These are phyloP conservation scores for Octopus bimaculoides DNA, from an alignment of 1,140 invertebrate genomes.

Conservation along the genomic window DNA sequence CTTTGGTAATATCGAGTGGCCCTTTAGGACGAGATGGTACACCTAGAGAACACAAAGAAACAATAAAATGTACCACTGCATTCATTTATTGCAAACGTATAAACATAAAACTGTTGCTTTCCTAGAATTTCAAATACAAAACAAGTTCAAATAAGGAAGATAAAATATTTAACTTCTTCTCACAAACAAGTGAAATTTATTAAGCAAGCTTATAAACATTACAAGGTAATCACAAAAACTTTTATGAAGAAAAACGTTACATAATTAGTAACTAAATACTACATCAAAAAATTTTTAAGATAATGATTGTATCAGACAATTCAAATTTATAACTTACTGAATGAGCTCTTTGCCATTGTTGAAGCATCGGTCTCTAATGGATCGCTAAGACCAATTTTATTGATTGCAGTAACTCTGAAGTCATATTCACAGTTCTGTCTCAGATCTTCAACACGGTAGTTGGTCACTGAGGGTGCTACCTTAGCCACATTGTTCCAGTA, in stretches of 20 bases:
- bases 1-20: slow-evolving; percentile 31
- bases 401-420: slow-evolving; percentile 93
- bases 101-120: no score
- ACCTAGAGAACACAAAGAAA: slow-evolving; percentile 16
- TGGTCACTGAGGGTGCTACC: slow-evolving; percentile 32
- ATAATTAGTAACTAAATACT: no score
- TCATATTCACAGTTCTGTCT: slow-evolving; percentile 87
- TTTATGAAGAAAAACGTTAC: no score
- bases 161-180: no score
- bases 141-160: no score
- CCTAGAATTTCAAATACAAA: no score
- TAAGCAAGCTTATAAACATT: no score
- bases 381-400: slow-evolving; percentile 65
- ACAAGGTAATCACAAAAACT: no score
- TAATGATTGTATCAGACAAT: neutral
- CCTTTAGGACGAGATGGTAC: slow-evolving; percentile 32
- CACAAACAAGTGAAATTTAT: no score
- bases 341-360: slow-evolving; percentile 94
- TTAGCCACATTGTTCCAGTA: slow-evolving; percentile 35
- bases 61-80: no score
- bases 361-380: slow-evolving; percentile 69
- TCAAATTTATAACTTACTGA: slow-evolving; percentile 66
- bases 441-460: slow-evolving; percentile 85
- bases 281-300: no score
- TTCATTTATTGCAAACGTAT: no score